Evolutionary conservation across 2,888 invertebrate species (phyloP).

Genomic region (Tenthredo livida): DNA sequence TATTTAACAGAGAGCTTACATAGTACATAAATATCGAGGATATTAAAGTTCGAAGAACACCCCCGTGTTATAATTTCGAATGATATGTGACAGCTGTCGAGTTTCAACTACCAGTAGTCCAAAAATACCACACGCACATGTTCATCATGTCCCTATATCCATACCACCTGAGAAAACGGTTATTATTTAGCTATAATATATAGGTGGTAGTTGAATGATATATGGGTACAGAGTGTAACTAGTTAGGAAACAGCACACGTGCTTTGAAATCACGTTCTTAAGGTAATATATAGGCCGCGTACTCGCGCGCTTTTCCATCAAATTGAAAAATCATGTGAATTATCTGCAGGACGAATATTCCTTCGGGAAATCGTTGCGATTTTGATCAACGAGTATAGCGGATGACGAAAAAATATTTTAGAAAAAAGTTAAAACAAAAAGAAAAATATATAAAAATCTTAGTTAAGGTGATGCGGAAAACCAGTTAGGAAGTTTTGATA

Average conservation of each 20-base stretch:
- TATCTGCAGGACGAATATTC: no score
- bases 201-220: neutral
- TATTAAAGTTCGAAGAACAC: neutral
- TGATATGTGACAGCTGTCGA: constrained; percentile 27
- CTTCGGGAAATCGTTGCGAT: no score
- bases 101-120: neutral
- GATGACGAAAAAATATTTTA: no score
- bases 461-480: no score
- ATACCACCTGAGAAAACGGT: constrained; percentile 6
- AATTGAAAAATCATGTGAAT: no score
- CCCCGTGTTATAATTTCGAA: constrained; percentile 10
- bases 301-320: neutral
- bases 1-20: neutral
- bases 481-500: no score
- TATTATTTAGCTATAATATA: neutral
- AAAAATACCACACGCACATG: neutral
- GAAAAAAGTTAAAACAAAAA: no score
- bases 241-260: constrained; percentile 24
- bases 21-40: neutral
- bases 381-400: no score
- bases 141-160: neutral
- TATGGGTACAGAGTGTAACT: constrained; percentile 23
- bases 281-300: neutral
- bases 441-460: no score
- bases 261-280: constrained; percentile 13